Conservation (phyloP, 2,888 invertebrate genomes). For the Panopea generosa region DNA sequence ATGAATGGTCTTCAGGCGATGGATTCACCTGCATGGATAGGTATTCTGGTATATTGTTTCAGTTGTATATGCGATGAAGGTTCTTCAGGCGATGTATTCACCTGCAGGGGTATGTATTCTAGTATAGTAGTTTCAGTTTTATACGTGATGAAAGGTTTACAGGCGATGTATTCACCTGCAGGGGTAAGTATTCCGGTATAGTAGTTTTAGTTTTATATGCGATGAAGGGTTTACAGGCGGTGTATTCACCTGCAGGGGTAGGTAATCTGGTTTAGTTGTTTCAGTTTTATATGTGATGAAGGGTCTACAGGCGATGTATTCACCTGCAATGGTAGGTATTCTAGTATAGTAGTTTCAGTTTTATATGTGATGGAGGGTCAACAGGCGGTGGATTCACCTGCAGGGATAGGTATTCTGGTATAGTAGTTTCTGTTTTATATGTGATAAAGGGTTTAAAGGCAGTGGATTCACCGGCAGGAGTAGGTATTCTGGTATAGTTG, state of each 20-base stretch:
- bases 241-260: slow-evolving; percentile 90
- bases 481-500: too few species aligned
- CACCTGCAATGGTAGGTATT: slow-evolving; percentile 88
- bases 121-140: slow-evolving; percentile 84
- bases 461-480: too few species aligned
- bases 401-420: slow-evolving; percentile 85
- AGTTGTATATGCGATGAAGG: slow-evolving; percentile 87
- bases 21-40: slow-evolving; percentile 90
- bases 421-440: too few species aligned
- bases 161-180: slow-evolving; percentile 92
- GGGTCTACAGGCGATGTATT: slow-evolving; percentile 94
- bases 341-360: slow-evolving; percentile 84
- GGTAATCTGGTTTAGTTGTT: slow-evolving; percentile 82
- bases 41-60: slow-evolving; percentile 83
- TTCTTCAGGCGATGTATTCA: slow-evolving; percentile 92
- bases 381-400: slow-evolving; percentile 93
- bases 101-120: slow-evolving; percentile 88
- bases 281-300: slow-evolving; percentile 85
- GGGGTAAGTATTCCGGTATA: slow-evolving; percentile 85
- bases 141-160: slow-evolving; percentile 89
- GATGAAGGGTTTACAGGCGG: slow-evolving; percentile 92
- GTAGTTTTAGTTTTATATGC: slow-evolving; percentile 85
- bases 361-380: slow-evolving; percentile 88
- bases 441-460: too few species aligned
- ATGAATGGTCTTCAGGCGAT: slow-evolving; percentile 92